Evolutionary conservation across 2,888 invertebrate species (phyloP), one percentile per base, ranked within the genome.

Genomic region (Drosophila ezoana): DNA sequence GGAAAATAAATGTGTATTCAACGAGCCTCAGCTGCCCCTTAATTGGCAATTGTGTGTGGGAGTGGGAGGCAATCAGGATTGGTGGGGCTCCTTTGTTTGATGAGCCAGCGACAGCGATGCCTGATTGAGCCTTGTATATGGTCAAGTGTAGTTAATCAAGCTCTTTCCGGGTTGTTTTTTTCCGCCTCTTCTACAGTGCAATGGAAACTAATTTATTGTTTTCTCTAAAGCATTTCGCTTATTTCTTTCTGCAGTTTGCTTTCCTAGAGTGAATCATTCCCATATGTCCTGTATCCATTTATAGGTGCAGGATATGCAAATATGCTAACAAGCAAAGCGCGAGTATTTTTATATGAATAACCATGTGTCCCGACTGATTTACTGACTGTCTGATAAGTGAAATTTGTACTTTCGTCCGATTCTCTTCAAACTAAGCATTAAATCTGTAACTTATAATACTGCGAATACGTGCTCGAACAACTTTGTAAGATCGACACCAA

Each of bases 1-100:
- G 81, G 74, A 77, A 84, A 85, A 81, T 75, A 83, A 79, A 83
- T 83, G 81, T 72, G 71, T 76, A 70, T 77, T 79, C 70, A 79
- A 82, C 79, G 69, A 79, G 64, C 66, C 79, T 52, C 38, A 53
- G 70, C 63, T 76, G 74, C 74, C 70, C 72, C 76, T 73, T 81
- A 82, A 82, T 84, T 82, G 84, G 62, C 58, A 60, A 65, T 73
- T 73, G 54, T 61, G 16, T 52, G 76, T 70, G 77, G 75, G 84
- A 66, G 79, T 41, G 44, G 62, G 77, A 64, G 69, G 37, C 53
- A 40, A 38, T 40, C 37, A 35, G 45, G 33, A 58, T 59, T 58
- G n/a, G n/a, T 38, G 35, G 20, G 20, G 23, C 18, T 65, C 60
- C 71, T 53, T 71, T 62, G 51, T 69, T 58, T 75, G 75, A 74